Percentiles rank a stretch among this genome's conserved stretches.
These are phyloP conservation scores for Gephyroberyx darwinii DNA, from an alignment of 2,797 vertebrate species.

Conservation along the genomic window DNA sequence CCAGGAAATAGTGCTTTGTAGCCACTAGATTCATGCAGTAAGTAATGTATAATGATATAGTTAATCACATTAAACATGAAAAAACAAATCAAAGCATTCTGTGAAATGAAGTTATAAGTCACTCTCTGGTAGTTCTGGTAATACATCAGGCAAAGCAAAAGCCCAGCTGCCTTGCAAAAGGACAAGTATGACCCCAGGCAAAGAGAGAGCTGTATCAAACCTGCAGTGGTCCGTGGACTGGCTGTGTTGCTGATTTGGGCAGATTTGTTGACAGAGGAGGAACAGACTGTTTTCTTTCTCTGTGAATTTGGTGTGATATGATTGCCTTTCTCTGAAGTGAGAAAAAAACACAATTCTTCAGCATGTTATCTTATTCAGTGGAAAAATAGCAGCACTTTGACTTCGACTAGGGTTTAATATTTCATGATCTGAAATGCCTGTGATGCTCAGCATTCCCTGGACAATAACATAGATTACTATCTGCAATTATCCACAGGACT, in stretches of 20 bases:
- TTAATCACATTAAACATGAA: background rate
- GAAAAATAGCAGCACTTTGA: background rate
- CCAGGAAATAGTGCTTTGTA: background rate
- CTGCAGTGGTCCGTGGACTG: conserved; percentile 49
- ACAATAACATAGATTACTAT: background rate
- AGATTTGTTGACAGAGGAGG: conserved; percentile 37
- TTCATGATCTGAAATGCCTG: background rate
- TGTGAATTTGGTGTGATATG: conserved; percentile 46
- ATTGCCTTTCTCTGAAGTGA: conserved; percentile 55
- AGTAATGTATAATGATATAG: no score
- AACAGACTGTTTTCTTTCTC: conserved; percentile 42
- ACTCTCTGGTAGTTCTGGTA: background rate
- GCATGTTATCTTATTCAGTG: background rate
- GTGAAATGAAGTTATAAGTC: background rate
- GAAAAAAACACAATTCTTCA: background rate
- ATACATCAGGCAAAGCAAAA: background rate
- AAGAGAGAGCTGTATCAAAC: conserved; percentile 46
- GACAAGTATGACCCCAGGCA: conserved; percentile 16
- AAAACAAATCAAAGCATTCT: conserved; percentile 1
- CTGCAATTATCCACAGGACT: background rate
- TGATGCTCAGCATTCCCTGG: background rate
- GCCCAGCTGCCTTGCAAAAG: conserved; percentile 6
- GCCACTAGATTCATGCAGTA: background rate
- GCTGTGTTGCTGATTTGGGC: conserved; percentile 38
- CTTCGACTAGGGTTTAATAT: background rate